Conservation (phyloP, 2,888 invertebrate species). For the Mechanitis mazaeus region DNA sequence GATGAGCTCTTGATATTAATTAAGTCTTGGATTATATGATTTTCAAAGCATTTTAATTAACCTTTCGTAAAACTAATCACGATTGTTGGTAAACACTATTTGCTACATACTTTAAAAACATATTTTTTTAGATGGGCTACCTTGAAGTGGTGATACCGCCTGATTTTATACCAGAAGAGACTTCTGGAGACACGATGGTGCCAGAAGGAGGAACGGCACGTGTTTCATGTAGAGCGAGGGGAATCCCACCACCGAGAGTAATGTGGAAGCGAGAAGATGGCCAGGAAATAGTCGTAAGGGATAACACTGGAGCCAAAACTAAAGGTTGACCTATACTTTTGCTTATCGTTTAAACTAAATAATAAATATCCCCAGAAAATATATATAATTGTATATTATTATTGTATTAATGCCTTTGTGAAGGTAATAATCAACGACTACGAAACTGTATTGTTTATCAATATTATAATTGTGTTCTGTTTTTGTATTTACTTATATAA, state of each 20-base stretch:
- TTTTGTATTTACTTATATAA: neutral
- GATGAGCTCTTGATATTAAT: too few species aligned
- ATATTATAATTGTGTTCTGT: neutral
- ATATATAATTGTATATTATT: too few species aligned
- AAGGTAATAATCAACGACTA: too few species aligned
- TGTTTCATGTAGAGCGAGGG: slow-evolving; percentile 80
- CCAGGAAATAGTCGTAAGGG: slow-evolving; percentile 83
- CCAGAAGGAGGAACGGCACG: slow-evolving; percentile 83
- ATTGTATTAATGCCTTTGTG: too few species aligned
- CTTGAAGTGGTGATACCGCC: slow-evolving; percentile 89
- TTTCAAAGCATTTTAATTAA: too few species aligned
- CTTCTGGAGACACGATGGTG: slow-evolving; percentile 88
- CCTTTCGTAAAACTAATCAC: neutral
- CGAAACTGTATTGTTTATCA: too few species aligned
- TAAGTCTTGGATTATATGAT: too few species aligned
- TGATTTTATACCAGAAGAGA: slow-evolving; percentile 86
- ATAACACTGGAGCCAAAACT: slow-evolving; percentile 76
- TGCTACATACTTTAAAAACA: too few species aligned
- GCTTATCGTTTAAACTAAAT: neutral
- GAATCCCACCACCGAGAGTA: slow-evolving; percentile 83
- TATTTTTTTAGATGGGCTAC: slow-evolving; percentile 79
- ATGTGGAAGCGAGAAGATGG: slow-evolving; percentile 88
- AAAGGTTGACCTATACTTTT: slow-evolving; percentile 62
- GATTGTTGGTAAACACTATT: neutral
- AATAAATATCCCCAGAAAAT: too few species aligned